phyloP scores from a whole-genome alignment of 2,888 invertebrate genomes.

The Sthenelais limicola region DNA sequence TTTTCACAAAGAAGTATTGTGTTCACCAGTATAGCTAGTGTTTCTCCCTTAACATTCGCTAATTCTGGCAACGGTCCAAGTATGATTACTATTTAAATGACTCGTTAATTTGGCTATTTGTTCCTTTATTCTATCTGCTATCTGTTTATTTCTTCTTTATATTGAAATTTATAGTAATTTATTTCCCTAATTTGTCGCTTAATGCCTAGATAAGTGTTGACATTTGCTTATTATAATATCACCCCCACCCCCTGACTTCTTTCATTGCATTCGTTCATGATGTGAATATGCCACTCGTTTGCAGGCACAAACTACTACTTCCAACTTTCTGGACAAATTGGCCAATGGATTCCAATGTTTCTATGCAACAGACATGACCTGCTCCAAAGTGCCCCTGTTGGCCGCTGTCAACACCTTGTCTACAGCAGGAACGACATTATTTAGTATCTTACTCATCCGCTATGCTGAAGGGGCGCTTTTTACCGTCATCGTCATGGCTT shows the following conservation, averaged over 20 bases:
- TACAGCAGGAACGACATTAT: conserved; percentile 55
- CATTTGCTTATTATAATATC: no score
- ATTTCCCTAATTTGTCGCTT: no score
- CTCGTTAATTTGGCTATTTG: neutral
- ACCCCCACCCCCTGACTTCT: neutral
- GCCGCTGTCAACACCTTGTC: conserved; percentile 55
- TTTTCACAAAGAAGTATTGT: no score
- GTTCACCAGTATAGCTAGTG: no score
- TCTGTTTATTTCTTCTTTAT: neutral
- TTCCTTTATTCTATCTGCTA: neutral
- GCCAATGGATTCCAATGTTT: conserved; percentile 52
- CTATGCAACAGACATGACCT: conserved; percentile 50
- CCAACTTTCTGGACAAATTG: conserved; percentile 44
- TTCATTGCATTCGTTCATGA: neutral
- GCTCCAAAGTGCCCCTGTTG: conserved; percentile 49
- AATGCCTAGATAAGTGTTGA: no score
- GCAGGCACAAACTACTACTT: conserved; percentile 49
- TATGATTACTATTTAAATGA: no score
- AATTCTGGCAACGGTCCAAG: no score
- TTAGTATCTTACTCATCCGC: conserved; percentile 58
- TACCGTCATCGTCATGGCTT: conserved; percentile 56
- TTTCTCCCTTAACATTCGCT: no score
- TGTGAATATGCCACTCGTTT: conserved; percentile 34
- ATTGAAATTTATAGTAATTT: no score
- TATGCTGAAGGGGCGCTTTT: conserved; percentile 62